These are phyloP conservation scores for Eulacestoma nigropectus DNA, from an alignment of 2,113 vertebrate species.

Conservation along the genomic window DNA sequence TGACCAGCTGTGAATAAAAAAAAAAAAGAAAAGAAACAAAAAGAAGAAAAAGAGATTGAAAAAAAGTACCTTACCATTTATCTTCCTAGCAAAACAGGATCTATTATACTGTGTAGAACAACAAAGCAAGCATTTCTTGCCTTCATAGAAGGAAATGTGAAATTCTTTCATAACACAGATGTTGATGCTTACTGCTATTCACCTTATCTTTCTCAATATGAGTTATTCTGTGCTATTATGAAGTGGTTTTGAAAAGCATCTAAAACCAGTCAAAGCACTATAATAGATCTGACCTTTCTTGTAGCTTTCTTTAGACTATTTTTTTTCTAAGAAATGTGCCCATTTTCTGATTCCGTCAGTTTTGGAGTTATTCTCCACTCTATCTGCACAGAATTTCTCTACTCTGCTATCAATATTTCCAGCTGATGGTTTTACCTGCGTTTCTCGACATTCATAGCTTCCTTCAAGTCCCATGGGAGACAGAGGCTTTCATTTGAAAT, in stretches of 20 bases:
- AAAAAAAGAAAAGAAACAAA: neutral
- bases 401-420: neutral
- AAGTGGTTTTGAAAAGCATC: neutral
- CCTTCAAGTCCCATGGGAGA: neutral
- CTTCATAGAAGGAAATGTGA: neutral
- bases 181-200: neutral
- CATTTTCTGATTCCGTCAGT: neutral
- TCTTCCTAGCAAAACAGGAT: neutral
- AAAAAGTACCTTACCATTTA: neutral
- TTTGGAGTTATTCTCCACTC: neutral
- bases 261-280: neutral
- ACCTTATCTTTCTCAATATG: neutral
- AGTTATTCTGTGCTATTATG: neutral
- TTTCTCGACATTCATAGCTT: neutral
- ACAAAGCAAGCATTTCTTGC: neutral
- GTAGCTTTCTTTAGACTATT: neutral
- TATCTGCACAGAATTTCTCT: neutral
- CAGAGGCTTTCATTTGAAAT: neutral
- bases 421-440: neutral
- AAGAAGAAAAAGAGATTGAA: fast-evolving
- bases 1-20: neutral
- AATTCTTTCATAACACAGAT: neutral
- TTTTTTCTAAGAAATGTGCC: neutral
- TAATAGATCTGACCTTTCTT: neutral
- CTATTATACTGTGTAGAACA: neutral